phyloP scores from a whole-genome alignment of 2,888 invertebrate genomes.

The Parnassius glacialis region DNA sequence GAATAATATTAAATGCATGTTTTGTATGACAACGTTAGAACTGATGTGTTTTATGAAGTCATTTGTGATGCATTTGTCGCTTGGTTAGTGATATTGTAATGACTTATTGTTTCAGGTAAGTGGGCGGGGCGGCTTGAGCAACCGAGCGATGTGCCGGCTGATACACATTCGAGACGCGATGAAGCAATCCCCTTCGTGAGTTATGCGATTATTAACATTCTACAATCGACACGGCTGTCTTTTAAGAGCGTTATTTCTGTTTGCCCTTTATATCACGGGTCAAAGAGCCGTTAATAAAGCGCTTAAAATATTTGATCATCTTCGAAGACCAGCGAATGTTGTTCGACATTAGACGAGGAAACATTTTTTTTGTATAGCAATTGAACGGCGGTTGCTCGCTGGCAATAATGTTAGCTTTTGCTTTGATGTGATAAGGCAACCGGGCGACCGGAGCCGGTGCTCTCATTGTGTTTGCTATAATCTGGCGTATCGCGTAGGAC shows the following conservation, averaged over 20 bases:
- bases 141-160: constrained; percentile 53
- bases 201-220: constrained; percentile 55
- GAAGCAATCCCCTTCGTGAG: constrained; percentile 58
- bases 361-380: constrained; percentile 43
- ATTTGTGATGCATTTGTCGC: constrained; percentile 53
- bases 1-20: neutral
- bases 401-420: constrained; percentile 69
- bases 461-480: constrained; percentile 76
- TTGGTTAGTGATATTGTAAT: constrained; percentile 72
- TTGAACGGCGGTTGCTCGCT: constrained; percentile 34
- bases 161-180: constrained; percentile 55
- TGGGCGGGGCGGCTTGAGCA: constrained; percentile 60
- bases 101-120: constrained; percentile 80
- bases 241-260: constrained; percentile 30
- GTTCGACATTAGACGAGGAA: constrained; percentile 42
- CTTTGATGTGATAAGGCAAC: constrained; percentile 72
- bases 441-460: constrained; percentile 64
- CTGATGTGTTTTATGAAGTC: constrained; percentile 49
- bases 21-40: neutral
- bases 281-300: constrained; percentile 30
- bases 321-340: constrained; percentile 6
- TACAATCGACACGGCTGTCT: constrained; percentile 30
- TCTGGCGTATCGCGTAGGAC: constrained; percentile 76
- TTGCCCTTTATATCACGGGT: constrained; percentile 38
- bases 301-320: constrained; percentile 3